Evolutionary conservation across 1,140 invertebrate genomes (phyloP).

Genomic region (Phenacoccus solenopsis): DNA sequence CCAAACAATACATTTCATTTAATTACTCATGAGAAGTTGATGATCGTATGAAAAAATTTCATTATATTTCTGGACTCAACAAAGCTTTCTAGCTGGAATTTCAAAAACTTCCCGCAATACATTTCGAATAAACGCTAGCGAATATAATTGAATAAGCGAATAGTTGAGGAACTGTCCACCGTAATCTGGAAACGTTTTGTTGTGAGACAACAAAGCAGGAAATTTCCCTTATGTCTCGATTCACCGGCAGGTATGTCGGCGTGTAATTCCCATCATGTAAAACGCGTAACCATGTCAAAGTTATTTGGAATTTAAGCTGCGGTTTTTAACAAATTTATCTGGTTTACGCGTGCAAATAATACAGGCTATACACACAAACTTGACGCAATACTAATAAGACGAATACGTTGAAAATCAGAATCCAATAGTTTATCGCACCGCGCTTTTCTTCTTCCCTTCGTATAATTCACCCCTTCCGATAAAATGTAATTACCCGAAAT

Average conservation of each 20-base stretch:
- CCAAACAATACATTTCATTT: no score
- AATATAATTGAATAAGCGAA: no score
- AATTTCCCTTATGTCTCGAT: neutral
- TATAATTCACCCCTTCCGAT: neutral
- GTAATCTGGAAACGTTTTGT: neutral
- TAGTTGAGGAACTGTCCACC: neutral
- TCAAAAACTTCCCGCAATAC: no score
- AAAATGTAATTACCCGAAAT: neutral
- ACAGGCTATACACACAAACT: no score
- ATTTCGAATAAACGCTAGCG: no score
- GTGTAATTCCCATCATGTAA: neutral
- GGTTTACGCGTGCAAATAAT: neutral
- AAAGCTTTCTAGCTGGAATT: neutral
- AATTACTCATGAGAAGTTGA: no score
- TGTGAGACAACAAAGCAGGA: neutral
- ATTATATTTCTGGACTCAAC: neutral
- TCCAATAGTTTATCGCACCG: no score
- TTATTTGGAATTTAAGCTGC: neutral
- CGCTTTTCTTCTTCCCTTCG: neutral
- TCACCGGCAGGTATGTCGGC: neutral
- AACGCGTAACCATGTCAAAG: neutral
- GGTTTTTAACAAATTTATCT: neutral
- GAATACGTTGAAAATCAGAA: no score
- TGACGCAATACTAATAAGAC: no score
- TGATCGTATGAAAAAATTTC: neutral